Evolutionary conservation across 2,113 vertebrate genomes (phyloP).

Genomic region (Cariama cristata): DNA sequence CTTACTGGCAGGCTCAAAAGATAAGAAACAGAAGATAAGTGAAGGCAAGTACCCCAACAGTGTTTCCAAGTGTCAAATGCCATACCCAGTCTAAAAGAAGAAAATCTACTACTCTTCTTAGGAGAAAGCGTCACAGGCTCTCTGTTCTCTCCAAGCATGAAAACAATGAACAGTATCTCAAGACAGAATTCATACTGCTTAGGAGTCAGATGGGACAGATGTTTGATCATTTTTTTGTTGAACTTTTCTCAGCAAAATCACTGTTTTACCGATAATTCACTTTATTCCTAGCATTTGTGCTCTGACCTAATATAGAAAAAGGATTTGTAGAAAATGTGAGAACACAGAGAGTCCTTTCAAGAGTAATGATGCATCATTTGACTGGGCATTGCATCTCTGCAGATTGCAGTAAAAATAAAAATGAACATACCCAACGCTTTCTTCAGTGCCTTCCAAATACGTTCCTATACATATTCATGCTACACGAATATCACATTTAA

Average conservation of each 20-base stretch:
- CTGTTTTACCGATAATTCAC: background rate
- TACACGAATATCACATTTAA: background rate
- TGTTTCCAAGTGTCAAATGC: background rate
- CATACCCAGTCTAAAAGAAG: background rate
- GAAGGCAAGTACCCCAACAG: background rate
- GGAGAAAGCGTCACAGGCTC: background rate
- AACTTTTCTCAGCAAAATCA: background rate
- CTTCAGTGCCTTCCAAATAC: background rate
- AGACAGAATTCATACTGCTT: background rate
- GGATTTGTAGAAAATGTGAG: background rate
- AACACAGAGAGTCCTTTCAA: background rate
- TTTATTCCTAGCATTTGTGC: background rate
- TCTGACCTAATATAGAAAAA: background rate
- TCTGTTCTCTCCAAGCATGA: background rate
- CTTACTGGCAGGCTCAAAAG: background rate
- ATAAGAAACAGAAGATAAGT: background rate
- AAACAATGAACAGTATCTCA: background rate
- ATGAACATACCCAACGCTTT: background rate
- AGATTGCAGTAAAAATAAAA: background rate
- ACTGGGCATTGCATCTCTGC: background rate
- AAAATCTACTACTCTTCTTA: background rate
- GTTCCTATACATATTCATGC: background rate
- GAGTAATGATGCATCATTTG: background rate
- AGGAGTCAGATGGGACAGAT: background rate
- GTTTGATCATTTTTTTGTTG: background rate